Evolutionary conservation across 2,113 vertebrate genomes (phyloP).

Genomic region (Furnarius figulus): DNA sequence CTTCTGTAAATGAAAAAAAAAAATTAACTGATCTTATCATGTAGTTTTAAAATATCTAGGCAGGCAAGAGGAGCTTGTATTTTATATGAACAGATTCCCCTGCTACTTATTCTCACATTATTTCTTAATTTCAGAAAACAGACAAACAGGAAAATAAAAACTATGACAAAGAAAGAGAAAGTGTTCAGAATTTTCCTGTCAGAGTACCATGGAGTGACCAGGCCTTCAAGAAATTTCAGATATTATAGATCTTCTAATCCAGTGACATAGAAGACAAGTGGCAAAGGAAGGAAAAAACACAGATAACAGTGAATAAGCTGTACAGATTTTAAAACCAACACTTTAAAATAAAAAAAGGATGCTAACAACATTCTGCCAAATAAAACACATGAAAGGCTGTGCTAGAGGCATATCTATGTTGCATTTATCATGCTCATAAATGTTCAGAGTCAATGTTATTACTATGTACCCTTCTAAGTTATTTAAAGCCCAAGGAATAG

Average conservation of each 20-base stretch:
- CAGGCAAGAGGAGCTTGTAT: neutral
- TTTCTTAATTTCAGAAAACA: neutral
- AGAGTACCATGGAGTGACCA: neutral
- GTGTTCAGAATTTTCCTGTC: neutral
- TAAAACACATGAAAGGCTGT: neutral
- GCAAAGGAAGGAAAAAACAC: neutral
- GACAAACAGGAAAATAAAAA: neutral
- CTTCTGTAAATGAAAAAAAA: neutral
- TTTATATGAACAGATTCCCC: neutral
- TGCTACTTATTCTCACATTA: neutral
- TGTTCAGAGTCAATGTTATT: constrained; percentile 20
- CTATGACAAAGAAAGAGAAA: neutral
- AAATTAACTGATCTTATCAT: neutral
- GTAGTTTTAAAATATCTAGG: neutral
- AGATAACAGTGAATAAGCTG: neutral
- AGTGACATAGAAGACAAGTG: neutral
- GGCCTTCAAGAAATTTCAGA: neutral
- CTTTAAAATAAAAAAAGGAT: neutral
- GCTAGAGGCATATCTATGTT: neutral
- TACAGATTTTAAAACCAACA: neutral
- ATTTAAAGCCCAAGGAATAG: constrained; percentile 17
- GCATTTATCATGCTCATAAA: constrained; percentile 33
- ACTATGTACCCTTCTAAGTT: neutral
- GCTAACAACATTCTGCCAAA: constrained; percentile 4
- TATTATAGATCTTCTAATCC: neutral